phyloP scores from a whole-genome alignment of 92 coral and sea anemone species.

The Parazoanthus swiftii region DNA sequence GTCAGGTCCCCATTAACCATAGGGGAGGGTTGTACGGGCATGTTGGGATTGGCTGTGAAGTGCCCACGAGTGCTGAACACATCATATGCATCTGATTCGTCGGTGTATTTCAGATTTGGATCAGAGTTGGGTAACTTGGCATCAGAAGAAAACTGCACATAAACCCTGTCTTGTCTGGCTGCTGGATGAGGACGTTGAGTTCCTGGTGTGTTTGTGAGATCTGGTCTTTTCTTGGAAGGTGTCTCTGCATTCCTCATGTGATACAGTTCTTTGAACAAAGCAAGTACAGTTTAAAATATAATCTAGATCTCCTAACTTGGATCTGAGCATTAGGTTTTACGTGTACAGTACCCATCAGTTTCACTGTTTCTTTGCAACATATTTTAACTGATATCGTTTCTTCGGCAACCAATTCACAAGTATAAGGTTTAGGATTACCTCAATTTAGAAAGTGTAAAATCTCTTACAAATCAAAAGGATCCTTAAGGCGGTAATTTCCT shows the following conservation, averaged over 20 bases:
- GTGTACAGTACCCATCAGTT: too few relatives aligned
- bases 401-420: too few relatives aligned
- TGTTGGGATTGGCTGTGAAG: slow-evolving; percentile 73
- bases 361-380: too few relatives aligned
- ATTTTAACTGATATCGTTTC: too few relatives aligned
- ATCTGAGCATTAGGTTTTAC: too few relatives aligned
- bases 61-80: slow-evolving; percentile 73
- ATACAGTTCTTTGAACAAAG: slow-evolving; percentile 53
- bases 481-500: too few relatives aligned
- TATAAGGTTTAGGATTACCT: too few relatives aligned
- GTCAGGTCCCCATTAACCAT: slow-evolving; percentile 3
- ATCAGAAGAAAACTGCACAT: slow-evolving; percentile 75
- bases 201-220: slow-evolving; percentile 39
- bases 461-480: too few relatives aligned
- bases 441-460: not conserved
- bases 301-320: too few relatives aligned
- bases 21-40: not conserved
- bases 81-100: slow-evolving; percentile 72
- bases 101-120: slow-evolving; percentile 72
- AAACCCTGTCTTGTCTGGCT: slow-evolving; percentile 70
- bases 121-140: slow-evolving; percentile 47
- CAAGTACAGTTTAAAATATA: too few relatives aligned
- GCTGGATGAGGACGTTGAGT: slow-evolving; percentile 36
- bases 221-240: slow-evolving; percentile 60
- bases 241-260: slow-evolving; percentile 58